These are phyloP conservation scores for Strigamia crassipes DNA, from an alignment of 2,888 invertebrate species.

Conservation along the genomic window DNA sequence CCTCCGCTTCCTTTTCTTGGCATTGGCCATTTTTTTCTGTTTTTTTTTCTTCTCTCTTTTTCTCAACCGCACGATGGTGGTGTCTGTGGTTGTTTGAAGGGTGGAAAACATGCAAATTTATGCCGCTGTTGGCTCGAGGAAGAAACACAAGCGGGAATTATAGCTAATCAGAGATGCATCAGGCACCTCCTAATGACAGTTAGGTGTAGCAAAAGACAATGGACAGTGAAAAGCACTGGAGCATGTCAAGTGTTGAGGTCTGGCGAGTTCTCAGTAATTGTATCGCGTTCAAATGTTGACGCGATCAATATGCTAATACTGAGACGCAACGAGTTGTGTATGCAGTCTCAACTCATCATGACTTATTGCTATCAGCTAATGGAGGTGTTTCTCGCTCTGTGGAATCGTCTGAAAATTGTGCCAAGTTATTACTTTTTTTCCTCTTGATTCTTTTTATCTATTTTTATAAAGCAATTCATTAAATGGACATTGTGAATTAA, in stretches of 20 bases:
- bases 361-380: constrained; percentile 20
- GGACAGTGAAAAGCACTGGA: constrained; percentile 37
- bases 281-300: constrained; percentile 40
- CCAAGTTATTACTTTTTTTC: not conserved
- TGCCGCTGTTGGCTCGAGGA: constrained; percentile 31
- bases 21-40: constrained; percentile 13
- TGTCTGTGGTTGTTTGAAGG: constrained; percentile 27
- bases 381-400: constrained; percentile 5
- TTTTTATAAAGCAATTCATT: constrained; percentile 23
- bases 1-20: constrained; percentile 38
- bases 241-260: constrained; percentile 41
- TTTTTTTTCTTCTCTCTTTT: not conserved
- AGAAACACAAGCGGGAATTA: constrained; percentile 33
- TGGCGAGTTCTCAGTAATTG: constrained; percentile 35
- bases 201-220: constrained; percentile 42
- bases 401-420: not conserved
- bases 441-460: not conserved
- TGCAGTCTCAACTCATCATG: constrained; percentile 36
- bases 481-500: constrained; percentile 32
- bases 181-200: constrained; percentile 33
- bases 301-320: constrained; percentile 37
- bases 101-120: constrained; percentile 36
- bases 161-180: constrained; percentile 42
- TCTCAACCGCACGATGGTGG: not conserved
- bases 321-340: constrained; percentile 36